Evolutionary conservation across 92 coral and sea anemone genomes (phyloP), one percentile per base, ranked within the genome.

Genomic region (Zoanthus sociatus): DNA sequence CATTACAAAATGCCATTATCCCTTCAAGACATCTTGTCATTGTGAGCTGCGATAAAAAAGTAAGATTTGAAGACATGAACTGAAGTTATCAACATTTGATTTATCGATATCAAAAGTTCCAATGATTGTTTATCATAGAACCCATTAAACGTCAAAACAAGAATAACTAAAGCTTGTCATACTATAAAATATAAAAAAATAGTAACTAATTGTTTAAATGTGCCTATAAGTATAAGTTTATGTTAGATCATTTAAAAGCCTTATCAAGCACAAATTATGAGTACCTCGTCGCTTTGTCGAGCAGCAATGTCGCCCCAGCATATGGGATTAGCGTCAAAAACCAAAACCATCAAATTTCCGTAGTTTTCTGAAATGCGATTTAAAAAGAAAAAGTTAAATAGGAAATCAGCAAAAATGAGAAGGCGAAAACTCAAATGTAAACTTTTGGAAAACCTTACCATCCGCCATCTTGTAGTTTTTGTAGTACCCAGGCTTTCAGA

Each of bases 281-380:
- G 46, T 16, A 69, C 74, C 31, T 73, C 90, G 54, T 89, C 84
- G 84, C 73, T 89, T 79, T 84, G 86, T 74, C 89, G 94, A n/a
- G 92, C 85, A 10, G 92, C 84, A 58, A 85, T 87, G 81, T 92
- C 90, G 1, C 99, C 99, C 99, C 99, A 97, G 93, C 95, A 94
- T 9, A 92, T 91, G 17, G 99, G 98, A 87, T 94, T 95, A 33
- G 92, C 92, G 87, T 97, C 99, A 88, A 95, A 92, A 63, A 97
- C 83, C 67, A 97, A 93, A 26, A 97, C 97, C 60, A 97, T 86
- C 47, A 97, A 89, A 68, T 83, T 92, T 61, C 90, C 83, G 8
- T 78, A 89, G 32, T 89, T 91, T 72, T 95, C 99, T 97, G 72
- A 79, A 88, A 75, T 18, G 55, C 78, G 50, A 9, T 13, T 17